These are phyloP conservation scores for Struthidea cinerea DNA, from an alignment of 2,113 vertebrate species.

Conservation along the genomic window DNA sequence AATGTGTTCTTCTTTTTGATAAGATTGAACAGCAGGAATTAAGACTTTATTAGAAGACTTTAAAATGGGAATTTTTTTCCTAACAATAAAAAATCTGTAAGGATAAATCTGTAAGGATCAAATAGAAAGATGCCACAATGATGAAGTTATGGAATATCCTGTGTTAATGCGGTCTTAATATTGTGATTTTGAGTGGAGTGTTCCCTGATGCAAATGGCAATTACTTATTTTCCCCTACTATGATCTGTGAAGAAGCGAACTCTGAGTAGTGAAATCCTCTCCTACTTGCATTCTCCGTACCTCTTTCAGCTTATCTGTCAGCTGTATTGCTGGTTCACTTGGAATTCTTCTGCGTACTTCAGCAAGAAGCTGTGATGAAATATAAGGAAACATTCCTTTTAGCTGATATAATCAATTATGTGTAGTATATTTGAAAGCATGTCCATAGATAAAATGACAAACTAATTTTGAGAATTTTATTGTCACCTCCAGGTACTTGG, in stretches of 20 bases:
- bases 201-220: neutral
- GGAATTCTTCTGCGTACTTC: neutral
- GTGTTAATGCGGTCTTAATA: neutral
- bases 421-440: neutral
- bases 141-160: neutral
- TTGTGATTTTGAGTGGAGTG: neutral
- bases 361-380: neutral
- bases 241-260: neutral
- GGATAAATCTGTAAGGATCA: neutral
- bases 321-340: neutral
- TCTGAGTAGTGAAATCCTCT: neutral
- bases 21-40: neutral
- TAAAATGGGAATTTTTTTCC: neutral
- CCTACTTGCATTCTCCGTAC: neutral
- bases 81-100: neutral
- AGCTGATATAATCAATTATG: neutral
- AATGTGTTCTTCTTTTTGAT: neutral
- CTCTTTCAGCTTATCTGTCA: neutral
- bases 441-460: neutral
- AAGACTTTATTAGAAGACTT: neutral
- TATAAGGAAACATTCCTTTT: neutral
- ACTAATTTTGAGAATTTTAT: neutral
- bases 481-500: neutral
- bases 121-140: neutral
- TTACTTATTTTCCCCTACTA: neutral